These are phyloP conservation scores for Mimachlamys varia DNA, from an alignment of 2,888 invertebrate genomes.

Conservation along the genomic window DNA sequence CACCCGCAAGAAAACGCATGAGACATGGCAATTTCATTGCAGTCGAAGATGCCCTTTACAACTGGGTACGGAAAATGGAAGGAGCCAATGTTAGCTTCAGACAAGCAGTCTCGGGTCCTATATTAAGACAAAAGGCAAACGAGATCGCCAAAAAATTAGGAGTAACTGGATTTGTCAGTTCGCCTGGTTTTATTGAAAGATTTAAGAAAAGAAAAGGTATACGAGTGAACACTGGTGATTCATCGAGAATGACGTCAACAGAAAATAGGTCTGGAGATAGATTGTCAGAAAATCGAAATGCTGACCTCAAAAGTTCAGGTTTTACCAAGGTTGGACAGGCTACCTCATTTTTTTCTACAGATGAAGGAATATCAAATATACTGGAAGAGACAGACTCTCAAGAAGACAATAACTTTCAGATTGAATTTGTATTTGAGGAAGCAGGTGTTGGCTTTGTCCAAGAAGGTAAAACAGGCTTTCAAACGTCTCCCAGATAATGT, in stretches of 20 bases:
- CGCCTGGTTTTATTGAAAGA: background rate
- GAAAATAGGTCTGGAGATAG: background rate
- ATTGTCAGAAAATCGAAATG: background rate
- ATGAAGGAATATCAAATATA: background rate
- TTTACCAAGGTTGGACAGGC: too few relatives aligned
- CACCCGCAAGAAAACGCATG: slow-evolving; percentile 18
- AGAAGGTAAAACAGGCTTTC: background rate
- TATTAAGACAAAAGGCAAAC: slow-evolving; percentile 40
- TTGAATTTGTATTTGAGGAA: background rate
- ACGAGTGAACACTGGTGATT: background rate
- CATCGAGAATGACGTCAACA: background rate
- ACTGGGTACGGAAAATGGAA: slow-evolving; percentile 42
- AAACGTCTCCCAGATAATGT: background rate
- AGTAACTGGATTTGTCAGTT: slow-evolving; percentile 39
- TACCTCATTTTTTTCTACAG: background rate
- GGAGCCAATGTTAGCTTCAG: slow-evolving; percentile 42
- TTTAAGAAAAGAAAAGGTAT: slow-evolving; percentile 13
- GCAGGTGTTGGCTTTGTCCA: background rate
- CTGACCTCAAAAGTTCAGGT: background rate
- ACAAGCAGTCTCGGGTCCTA: slow-evolving; percentile 32
- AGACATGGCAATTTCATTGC: slow-evolving; percentile 38
- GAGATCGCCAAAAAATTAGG: slow-evolving; percentile 39
- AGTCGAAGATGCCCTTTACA: slow-evolving; percentile 50
- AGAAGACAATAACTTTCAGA: background rate
- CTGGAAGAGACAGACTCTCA: background rate